A percentile compares a stretch with the other conserved stretches of the same genome.
Evolutionary conservation across 2,888 invertebrate species (phyloP).

Genomic region (Mesorhabditis spiculigera): DNA sequence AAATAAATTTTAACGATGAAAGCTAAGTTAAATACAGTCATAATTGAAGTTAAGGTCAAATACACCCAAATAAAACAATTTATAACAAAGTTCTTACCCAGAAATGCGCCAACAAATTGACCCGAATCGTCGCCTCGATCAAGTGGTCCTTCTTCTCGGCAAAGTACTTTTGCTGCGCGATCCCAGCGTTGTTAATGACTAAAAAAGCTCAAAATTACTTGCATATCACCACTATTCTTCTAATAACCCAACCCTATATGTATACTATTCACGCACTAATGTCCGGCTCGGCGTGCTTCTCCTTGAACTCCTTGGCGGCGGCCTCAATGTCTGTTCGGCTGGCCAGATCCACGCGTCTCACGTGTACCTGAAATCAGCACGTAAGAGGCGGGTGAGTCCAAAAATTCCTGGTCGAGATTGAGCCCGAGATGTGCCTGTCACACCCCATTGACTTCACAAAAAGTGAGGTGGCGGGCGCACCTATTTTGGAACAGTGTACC

Average conservation of each 20-base stretch:
- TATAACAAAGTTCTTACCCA: not conserved
- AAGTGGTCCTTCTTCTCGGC: conserved; percentile 6
- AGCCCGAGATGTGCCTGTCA: too few relatives aligned
- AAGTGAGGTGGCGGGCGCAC: too few relatives aligned
- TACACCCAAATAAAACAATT: too few relatives aligned
- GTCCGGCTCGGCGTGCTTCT: not conserved
- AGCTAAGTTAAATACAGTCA: too few relatives aligned
- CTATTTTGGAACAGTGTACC: too few relatives aligned
- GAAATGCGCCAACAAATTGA: not conserved
- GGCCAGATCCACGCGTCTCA: not conserved
- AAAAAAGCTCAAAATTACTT: not conserved
- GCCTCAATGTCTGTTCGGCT: not conserved
- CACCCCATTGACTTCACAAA: too few relatives aligned
- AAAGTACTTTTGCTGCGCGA: not conserved
- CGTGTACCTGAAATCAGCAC: not conserved
- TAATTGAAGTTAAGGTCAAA: too few relatives aligned
- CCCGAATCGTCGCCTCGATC: conserved; percentile 3
- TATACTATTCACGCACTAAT: not conserved
- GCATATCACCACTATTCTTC: too few relatives aligned
- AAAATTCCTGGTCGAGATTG: too few relatives aligned
- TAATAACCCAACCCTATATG: not conserved
- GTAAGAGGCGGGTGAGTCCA: too few relatives aligned
- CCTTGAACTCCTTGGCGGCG: conserved; percentile 5
- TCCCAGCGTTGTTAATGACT: conserved; percentile 6
- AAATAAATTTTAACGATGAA: too few relatives aligned